Conservation (phyloP, 2,888 invertebrate genomes). For the Pilophorus perplexus region DNA sequence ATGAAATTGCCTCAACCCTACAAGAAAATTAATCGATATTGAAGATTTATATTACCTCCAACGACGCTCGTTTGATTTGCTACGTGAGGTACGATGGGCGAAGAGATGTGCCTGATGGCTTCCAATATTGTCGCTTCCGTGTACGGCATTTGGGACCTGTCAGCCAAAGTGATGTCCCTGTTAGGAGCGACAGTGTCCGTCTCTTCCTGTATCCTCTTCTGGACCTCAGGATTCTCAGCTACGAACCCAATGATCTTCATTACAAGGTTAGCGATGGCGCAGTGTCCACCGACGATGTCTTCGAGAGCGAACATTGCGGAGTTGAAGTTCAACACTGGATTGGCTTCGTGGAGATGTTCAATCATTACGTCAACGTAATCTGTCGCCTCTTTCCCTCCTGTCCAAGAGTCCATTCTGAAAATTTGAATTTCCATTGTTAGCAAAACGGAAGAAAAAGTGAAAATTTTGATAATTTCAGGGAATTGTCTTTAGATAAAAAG, state of each 20-base stretch:
- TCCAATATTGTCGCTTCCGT: conserved; percentile 80
- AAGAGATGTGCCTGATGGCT: conserved; percentile 73
- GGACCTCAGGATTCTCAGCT: conserved; percentile 55
- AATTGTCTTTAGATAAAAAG: no score
- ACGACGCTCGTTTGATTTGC: conserved; percentile 73
- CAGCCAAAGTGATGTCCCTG: conserved; percentile 62
- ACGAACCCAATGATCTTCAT: conserved; percentile 72
- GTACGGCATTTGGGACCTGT: conserved; percentile 69
- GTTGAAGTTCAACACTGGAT: conserved; percentile 63
- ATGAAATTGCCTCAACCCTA: no score
- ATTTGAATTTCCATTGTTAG: no score
- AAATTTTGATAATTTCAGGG: no score
- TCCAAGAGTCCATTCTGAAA: conserved; percentile 36
- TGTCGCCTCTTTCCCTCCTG: conserved; percentile 49
- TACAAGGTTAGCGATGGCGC: conserved; percentile 80
- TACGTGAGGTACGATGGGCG: conserved; percentile 87
- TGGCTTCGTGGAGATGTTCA: conserved; percentile 58
- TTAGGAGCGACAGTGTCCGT: conserved; percentile 62
- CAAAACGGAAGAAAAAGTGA: no score
- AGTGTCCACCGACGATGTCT: conserved; percentile 85
- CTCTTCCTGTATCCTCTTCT: conserved; percentile 65
- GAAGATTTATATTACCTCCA: conserved; percentile 55
- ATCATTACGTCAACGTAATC: conserved; percentile 80
- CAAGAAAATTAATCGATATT: no score
- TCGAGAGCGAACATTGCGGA: conserved; percentile 79